Percentiles rank a stretch among this genome's conserved stretches.
Evolutionary conservation across 2,113 vertebrate genomes (phyloP).

Genomic region (Hippocampus guttulatus): DNA sequence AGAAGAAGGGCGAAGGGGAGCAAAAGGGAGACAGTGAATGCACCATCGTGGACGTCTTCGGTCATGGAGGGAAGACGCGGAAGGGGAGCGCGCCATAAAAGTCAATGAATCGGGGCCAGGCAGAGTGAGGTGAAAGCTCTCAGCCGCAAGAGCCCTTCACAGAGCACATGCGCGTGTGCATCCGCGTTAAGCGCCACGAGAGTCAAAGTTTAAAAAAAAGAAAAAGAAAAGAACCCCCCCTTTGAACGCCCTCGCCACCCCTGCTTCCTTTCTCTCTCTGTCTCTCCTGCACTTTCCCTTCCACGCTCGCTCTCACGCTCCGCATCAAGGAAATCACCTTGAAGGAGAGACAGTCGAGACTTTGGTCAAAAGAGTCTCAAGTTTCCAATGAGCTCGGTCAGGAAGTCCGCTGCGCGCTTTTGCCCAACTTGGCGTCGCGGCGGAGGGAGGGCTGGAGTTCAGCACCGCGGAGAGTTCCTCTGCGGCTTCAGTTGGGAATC

Average conservation of each 20-base stretch:
- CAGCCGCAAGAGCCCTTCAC: conserved; percentile 20
- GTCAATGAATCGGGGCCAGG: conserved; percentile 71
- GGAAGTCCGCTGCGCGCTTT: no score
- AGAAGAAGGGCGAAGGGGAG: background rate
- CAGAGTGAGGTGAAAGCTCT: conserved; percentile 51
- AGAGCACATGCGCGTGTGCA: conserved; percentile 21
- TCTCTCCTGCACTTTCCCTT: conserved; percentile 22
- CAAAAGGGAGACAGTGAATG: conserved; percentile 26
- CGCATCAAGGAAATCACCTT: conserved; percentile 71
- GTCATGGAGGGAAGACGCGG: conserved; percentile 29
- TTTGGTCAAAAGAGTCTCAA: background rate
- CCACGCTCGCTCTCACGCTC: conserved; percentile 51
- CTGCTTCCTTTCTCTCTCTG: conserved; percentile 19
- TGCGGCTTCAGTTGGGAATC: no score
- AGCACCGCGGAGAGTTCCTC: conserved; percentile 62
- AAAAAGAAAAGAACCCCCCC: background rate
- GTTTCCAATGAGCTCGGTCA: no score
- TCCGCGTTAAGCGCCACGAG: conserved; percentile 52
- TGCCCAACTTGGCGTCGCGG: background rate
- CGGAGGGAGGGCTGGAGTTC: conserved; percentile 41
- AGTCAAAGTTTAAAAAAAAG: conserved; percentile 35
- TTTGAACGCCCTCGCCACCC: conserved; percentile 6
- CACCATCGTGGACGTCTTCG: conserved; percentile 25
- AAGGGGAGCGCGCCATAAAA: conserved; percentile 59
- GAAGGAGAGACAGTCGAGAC: conserved; percentile 58